Conservation (phyloP, 2,888 invertebrate genomes). For the Lasioglossum lativentre region DNA sequence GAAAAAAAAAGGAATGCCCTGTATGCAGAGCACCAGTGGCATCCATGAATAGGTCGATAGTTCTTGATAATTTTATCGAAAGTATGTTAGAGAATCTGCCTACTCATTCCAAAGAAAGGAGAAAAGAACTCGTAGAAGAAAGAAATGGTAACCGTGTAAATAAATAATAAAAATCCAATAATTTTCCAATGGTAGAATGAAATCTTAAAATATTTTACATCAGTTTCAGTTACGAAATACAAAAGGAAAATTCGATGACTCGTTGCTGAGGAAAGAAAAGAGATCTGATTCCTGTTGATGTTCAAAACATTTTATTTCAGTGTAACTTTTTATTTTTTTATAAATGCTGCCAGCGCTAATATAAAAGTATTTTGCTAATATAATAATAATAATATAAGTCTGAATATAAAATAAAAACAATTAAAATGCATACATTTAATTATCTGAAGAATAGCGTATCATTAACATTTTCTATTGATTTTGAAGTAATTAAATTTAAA, state of each 20-base stretch:
- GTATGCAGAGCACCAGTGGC: constrained; percentile 87
- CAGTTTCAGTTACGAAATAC: constrained; percentile 44
- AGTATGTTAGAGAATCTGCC: constrained; percentile 88
- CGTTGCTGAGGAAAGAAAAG: neutral
- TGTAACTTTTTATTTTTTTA: neutral
- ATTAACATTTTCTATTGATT: neutral
- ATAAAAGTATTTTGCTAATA: neutral
- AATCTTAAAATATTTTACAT: neutral
- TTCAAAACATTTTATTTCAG: constrained; percentile 1
- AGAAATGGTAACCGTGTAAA: constrained; percentile 70
- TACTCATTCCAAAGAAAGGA: constrained; percentile 86
- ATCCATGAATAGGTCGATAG: constrained; percentile 87
- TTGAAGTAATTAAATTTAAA: neutral
- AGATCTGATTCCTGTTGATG: neutral
- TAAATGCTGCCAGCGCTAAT: neutral
- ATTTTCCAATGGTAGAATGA: neutral
- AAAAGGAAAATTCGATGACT: constrained; percentile 10
- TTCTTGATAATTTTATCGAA: constrained; percentile 90
- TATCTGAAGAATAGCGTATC: constrained; percentile 11
- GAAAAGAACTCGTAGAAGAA: constrained; percentile 84
- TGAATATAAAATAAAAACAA: neutral
- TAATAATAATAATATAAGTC: constrained; percentile 2
- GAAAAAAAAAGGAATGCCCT: constrained; percentile 90
- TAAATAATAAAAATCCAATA: neutral
- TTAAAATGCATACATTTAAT: neutral